Evolutionary conservation across 2,888 invertebrate genomes (phyloP), one percentile per base, ranked within the genome.

Genomic region (Stramonita haemastoma): DNA sequence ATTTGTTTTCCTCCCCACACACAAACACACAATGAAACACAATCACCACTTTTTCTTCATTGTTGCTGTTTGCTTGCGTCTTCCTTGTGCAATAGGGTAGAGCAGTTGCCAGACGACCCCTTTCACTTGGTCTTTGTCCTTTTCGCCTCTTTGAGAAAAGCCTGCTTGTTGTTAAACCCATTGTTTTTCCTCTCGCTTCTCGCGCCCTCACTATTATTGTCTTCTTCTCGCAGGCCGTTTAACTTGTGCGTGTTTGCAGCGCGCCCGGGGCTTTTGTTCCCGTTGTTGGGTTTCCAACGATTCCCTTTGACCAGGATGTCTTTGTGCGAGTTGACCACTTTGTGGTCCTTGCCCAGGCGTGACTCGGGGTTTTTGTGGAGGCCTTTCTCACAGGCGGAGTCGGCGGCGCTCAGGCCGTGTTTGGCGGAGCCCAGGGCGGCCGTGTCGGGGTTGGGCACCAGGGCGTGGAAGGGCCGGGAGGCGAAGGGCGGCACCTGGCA

Each of bases 401-500:
- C 81, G 8, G 36, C 0, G 26, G 36, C 0, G 26, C 26, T 46
- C 26, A 83, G 0, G 81, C 46, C 46, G 5, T 22, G 46, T 1
- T 36, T 46, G 11, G 2, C 8, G n/a, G n/a, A n/a, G 46, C 22
- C 81, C 73, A n/a, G 81, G 6, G 36, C 36, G 36, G 36, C 13
- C 17, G 1, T 73, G 46, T 26, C 36, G 32, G 56, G 86, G 22
- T 66, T 11, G 22, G 60, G 86, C 57, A 29, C 57, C 86, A 86
- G 26, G 34, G 66, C 5, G 8, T 77, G 86, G 46, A 89, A 81
- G 17, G 77, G 57, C 13, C 57, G 73, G 36, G 86, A 60, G 36
- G 34, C 57, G 66, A 86, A 60, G 79, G 70, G 89, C 89, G 46
- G 46, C 56, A 85, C 73, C 57, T 89, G 85, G 19, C 89, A 89